These are phyloP conservation scores for Cydia splendana DNA, from an alignment of 1,140 invertebrate genomes.

Conservation along the genomic window DNA sequence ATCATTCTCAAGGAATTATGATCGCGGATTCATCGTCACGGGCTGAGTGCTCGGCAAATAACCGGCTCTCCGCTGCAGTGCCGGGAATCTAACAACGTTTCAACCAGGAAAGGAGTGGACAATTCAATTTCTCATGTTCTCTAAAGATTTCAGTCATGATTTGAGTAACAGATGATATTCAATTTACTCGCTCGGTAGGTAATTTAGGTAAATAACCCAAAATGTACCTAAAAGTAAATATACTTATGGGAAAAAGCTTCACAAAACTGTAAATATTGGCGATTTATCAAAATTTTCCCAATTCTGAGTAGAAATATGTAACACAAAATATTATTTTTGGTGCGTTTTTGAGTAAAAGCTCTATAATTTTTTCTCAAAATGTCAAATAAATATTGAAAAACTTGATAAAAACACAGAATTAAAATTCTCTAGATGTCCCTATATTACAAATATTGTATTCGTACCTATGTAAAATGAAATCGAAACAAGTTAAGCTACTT, in stretches of 20 bases:
- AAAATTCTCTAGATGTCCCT: too few relatives aligned
- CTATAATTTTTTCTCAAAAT: too few relatives aligned
- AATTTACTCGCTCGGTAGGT: too few relatives aligned
- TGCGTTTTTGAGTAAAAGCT: too few relatives aligned
- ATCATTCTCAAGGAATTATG: slow-evolving; percentile 13
- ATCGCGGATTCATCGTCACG: slow-evolving; percentile 26
- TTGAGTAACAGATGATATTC: not conserved
- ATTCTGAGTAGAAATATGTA: too few relatives aligned
- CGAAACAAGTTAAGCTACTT: not conserved
- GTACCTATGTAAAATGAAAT: not conserved
- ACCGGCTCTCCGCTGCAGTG: not conserved
- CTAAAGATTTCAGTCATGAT: not conserved
- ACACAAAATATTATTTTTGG: too few relatives aligned
- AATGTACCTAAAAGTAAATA: too few relatives aligned
- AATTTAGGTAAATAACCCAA: too few relatives aligned
- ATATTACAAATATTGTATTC: not conserved
- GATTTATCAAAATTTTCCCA: too few relatives aligned
- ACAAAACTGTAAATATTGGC: too few relatives aligned
- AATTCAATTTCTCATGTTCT: not conserved
- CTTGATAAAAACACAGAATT: not conserved
- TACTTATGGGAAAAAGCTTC: too few relatives aligned
- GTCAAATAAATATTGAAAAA: too few relatives aligned
- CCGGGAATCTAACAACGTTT: slow-evolving; percentile 1
- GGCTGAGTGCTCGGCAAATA: slow-evolving; percentile 19
- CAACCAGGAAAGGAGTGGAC: slow-evolving; percentile 5